Conservation (phyloP, 1,140 invertebrate species). For the Hesperophylax magnus region DNA sequence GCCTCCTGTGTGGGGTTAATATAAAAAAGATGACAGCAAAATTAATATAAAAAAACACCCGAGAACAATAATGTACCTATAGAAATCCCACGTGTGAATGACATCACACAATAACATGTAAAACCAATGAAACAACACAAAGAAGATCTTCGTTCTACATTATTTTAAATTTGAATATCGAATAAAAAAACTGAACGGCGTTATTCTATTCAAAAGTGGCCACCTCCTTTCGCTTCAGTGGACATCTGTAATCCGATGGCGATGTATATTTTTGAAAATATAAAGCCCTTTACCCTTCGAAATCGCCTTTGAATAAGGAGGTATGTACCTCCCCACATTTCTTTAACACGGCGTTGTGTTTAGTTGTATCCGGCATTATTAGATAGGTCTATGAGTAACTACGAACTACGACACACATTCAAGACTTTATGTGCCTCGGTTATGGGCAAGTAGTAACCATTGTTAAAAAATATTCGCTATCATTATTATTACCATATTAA, state of each 20-base stretch:
- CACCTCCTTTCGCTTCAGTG: constrained; percentile 13
- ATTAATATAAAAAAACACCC: too few species aligned
- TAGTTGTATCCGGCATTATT: constrained; percentile 30
- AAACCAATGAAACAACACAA: neutral
- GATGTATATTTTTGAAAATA: constrained; percentile 19
- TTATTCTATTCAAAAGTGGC: constrained; percentile 12
- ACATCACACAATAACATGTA: neutral
- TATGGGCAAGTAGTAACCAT: neutral
- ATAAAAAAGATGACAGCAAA: too few species aligned
- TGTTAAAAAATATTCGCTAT: too few species aligned
- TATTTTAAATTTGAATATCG: constrained; percentile 24
- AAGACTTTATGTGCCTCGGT: neutral
- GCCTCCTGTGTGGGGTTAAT: too few species aligned
- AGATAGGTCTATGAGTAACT: neutral
- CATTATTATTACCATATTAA: too few species aligned
- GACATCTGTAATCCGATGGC: constrained; percentile 24
- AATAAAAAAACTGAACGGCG: neutral
- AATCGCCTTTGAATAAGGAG: neutral
- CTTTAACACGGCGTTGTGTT: constrained; percentile 22
- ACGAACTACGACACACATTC: constrained; percentile 11
- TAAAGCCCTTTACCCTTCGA: neutral
- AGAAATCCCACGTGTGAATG: constrained; percentile 1
- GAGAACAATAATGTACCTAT: too few species aligned
- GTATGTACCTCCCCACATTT: constrained; percentile 7
- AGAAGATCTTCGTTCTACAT: neutral